A percentile compares a stretch with the other conserved stretches of the same genome.
phyloP scores from a whole-genome alignment of 2,888 invertebrate genomes.

The Choreutis nemorana region DNA sequence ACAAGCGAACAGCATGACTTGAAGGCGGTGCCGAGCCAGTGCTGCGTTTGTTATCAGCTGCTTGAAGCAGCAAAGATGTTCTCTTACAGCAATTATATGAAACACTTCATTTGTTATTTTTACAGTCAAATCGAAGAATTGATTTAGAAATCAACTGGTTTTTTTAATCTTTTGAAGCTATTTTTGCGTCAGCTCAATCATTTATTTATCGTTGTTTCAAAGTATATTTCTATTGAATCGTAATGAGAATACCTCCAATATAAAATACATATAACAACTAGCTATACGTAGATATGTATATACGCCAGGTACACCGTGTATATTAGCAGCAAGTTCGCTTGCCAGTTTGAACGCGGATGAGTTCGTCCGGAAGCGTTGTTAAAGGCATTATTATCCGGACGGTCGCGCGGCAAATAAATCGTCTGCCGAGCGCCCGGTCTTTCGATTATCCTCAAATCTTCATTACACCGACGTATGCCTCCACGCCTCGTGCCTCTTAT shows the following conservation, averaged over 20 bases:
- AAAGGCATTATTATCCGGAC: slow-evolving; percentile 62
- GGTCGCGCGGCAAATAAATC: slow-evolving; percentile 64
- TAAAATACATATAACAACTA: too few relatives aligned
- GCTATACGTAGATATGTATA: not conserved
- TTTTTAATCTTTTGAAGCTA: too few relatives aligned
- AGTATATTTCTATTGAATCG: too few relatives aligned
- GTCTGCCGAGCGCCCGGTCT: slow-evolving; percentile 52
- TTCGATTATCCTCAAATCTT: slow-evolving; percentile 68
- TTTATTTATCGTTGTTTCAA: too few relatives aligned
- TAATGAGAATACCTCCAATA: too few relatives aligned
- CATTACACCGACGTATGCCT: slow-evolving; percentile 57
- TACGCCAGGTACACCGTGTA: slow-evolving; percentile 7
- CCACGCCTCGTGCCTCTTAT: slow-evolving; percentile 21
- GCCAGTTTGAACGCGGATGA: slow-evolving; percentile 18
- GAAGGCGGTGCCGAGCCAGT: slow-evolving; percentile 19
- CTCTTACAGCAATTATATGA: too few relatives aligned
- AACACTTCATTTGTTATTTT: too few relatives aligned
- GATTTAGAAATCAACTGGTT: not conserved
- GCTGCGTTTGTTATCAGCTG: slow-evolving; percentile 6
- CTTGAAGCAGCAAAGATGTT: too few relatives aligned
- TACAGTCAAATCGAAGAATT: too few relatives aligned
- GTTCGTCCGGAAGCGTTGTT: slow-evolving; percentile 45
- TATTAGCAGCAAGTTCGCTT: slow-evolving; percentile 17
- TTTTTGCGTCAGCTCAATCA: too few relatives aligned
- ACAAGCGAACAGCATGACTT: slow-evolving; percentile 43